Evolutionary conservation across 2,888 invertebrate species (phyloP).

Genomic region (Panzeria rudis): DNA sequence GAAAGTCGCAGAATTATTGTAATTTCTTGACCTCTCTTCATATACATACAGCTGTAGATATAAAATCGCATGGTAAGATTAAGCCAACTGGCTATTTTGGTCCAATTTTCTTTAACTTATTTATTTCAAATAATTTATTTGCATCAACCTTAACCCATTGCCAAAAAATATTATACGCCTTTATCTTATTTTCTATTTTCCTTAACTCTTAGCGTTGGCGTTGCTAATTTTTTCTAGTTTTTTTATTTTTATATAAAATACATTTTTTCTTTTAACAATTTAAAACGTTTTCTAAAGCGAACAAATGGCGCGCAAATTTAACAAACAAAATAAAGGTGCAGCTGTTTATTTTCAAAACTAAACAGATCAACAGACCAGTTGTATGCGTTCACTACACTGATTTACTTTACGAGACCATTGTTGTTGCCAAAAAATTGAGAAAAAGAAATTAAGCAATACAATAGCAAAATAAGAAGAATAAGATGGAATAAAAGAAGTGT

Average conservation of each 20-base stretch:
- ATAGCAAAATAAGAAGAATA: slow-evolving; percentile 17
- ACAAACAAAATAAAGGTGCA: slow-evolving; percentile 45
- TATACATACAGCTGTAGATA: background rate
- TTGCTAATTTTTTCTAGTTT: background rate
- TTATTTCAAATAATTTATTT: background rate
- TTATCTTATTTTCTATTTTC: background rate
- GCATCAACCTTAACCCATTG: background rate
- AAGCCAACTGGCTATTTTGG: background rate
- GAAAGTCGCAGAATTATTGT: too few species aligned
- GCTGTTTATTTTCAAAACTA: slow-evolving; percentile 54
- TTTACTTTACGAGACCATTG: slow-evolving; percentile 61
- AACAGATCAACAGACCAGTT: slow-evolving; percentile 19
- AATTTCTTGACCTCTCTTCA: too few species aligned
- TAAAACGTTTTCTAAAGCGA: slow-evolving; percentile 6
- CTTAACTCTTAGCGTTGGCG: slow-evolving; percentile 22
- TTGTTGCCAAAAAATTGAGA: slow-evolving; percentile 58
- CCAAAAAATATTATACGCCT: slow-evolving; percentile 13
- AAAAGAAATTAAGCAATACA: slow-evolving; percentile 30
- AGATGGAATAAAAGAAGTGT: slow-evolving; percentile 22
- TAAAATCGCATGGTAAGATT: background rate
- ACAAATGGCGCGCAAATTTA: slow-evolving; percentile 47
- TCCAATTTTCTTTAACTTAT: background rate
- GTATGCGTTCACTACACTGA: slow-evolving; percentile 41
- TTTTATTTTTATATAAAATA: too few species aligned
- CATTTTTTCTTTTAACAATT: slow-evolving; percentile 1